Evolutionary conservation across 2,888 invertebrate species (phyloP).

Genomic region (Lithophane socia): DNA sequence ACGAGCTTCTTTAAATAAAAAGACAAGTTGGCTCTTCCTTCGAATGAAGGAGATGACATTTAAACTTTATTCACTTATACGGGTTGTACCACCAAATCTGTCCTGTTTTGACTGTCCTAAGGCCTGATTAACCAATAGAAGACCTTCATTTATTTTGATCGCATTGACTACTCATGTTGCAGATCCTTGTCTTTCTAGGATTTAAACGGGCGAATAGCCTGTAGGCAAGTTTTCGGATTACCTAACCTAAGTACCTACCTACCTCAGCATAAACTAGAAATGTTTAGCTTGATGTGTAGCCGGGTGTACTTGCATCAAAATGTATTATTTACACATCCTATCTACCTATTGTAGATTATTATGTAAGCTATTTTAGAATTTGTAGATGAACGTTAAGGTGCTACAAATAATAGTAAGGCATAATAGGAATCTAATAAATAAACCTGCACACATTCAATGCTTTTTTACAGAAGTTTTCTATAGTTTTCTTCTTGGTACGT

Average conservation of each 20-base stretch:
- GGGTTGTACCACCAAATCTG: too few species aligned
- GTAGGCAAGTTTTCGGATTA: not conserved
- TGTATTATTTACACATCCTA: not conserved
- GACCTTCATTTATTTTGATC: not conserved
- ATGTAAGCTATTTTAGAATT: not conserved
- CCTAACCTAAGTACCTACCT: not conserved
- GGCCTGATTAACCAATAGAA: not conserved
- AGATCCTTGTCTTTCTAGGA: not conserved
- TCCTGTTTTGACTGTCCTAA: too few species aligned
- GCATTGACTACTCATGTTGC: not conserved
- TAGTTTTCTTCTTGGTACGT: too few species aligned
- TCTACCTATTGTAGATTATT: not conserved
- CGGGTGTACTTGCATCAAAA: not conserved
- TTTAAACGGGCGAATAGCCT: not conserved
- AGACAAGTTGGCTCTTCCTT: not conserved
- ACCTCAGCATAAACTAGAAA: too few species aligned
- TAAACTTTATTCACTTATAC: not conserved
- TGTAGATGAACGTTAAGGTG: not conserved
- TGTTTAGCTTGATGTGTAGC: too few species aligned
- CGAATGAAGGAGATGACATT: not conserved
- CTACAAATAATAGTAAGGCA: too few species aligned
- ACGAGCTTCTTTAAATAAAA: not conserved
- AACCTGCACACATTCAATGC: too few species aligned
- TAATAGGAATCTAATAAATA: too few species aligned
- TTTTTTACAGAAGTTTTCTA: too few species aligned